Evolutionary conservation across 2,797 vertebrate genomes (phyloP).

Genomic region (Thunnus albacares): DNA sequence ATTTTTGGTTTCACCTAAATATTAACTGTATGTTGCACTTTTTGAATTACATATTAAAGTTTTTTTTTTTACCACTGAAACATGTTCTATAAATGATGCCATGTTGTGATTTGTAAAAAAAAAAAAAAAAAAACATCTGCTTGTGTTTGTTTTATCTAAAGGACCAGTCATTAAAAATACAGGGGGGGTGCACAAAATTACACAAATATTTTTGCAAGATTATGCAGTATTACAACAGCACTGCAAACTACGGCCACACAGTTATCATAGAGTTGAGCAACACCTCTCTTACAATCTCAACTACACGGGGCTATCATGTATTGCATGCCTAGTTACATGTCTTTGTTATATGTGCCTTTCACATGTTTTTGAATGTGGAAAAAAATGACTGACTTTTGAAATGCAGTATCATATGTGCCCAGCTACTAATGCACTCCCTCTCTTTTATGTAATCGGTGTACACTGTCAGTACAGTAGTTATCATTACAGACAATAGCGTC

Average conservation of each 20-base stretch:
- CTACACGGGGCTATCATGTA: background rate
- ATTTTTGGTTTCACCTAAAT: constrained; percentile 22
- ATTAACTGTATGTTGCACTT: constrained; percentile 43
- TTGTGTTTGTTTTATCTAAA: constrained; percentile 10
- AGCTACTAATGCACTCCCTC: background rate
- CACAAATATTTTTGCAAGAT: constrained; percentile 8
- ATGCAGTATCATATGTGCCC: background rate
- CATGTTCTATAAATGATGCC: constrained; percentile 11
- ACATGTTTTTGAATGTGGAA: constrained; percentile 5
- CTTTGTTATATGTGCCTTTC: constrained; percentile 9
- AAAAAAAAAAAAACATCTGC: background rate
- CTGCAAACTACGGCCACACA: constrained; percentile 24
- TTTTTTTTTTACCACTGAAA: background rate
- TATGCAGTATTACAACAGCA: constrained; percentile 27
- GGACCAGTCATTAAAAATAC: constrained; percentile 24
- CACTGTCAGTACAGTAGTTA: constrained; percentile 1
- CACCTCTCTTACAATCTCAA: background rate
- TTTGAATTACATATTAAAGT: constrained; percentile 6
- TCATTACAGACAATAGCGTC: constrained; percentile 10
- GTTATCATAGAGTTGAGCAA: constrained; percentile 13
- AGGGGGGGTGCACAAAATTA: background rate
- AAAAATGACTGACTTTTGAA: background rate
- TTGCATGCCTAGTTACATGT: constrained; percentile 34
- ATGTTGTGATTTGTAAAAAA: constrained; percentile 23
- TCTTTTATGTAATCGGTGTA: constrained; percentile 10